Evolutionary conservation across 1,140 invertebrate genomes (phyloP).

Genomic region (Drosophila littoralis): DNA sequence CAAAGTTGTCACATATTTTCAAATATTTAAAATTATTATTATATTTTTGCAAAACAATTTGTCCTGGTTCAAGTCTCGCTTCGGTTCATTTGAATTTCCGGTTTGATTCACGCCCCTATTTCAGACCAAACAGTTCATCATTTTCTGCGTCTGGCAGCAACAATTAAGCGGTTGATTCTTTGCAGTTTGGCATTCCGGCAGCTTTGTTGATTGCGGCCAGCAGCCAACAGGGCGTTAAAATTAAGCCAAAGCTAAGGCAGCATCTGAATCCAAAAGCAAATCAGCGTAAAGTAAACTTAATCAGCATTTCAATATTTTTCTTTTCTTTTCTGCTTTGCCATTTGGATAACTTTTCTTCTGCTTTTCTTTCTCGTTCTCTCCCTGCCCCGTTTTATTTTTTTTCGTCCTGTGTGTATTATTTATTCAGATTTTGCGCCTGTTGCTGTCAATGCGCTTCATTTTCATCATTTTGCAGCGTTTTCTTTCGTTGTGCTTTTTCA

Average conservation of each 20-base stretch:
- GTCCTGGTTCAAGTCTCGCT: no score
- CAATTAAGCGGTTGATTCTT: constrained; percentile 52
- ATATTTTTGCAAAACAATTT: no score
- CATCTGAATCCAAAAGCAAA: constrained; percentile 54
- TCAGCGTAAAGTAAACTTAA: constrained; percentile 79
- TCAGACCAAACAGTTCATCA: neutral
- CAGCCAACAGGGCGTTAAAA: constrained; percentile 42
- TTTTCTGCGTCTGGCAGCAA: constrained; percentile 9
- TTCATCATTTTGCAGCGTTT: constrained; percentile 26
- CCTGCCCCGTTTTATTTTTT: constrained; percentile 3
- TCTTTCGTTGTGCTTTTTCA: constrained; percentile 45
- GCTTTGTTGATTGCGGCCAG: constrained; percentile 63
- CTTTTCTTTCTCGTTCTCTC: constrained; percentile 7
- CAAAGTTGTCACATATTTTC: no score
- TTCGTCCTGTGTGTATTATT: constrained; percentile 64
- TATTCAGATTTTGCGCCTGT: constrained; percentile 76
- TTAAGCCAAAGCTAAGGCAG: constrained; percentile 21
- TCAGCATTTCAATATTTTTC: constrained; percentile 79
- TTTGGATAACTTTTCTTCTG: constrained; percentile 30
- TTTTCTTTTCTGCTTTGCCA: constrained; percentile 9
- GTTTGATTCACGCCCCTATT: no score
- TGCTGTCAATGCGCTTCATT: constrained; percentile 66
- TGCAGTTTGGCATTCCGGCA: constrained; percentile 21
- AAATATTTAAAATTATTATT: no score
- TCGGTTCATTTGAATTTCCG: no score